A percentile compares a stretch with the other conserved stretches of the same genome.
Conservation (phyloP, 2,888 invertebrate species). For the Lingula anatina region DNA sequence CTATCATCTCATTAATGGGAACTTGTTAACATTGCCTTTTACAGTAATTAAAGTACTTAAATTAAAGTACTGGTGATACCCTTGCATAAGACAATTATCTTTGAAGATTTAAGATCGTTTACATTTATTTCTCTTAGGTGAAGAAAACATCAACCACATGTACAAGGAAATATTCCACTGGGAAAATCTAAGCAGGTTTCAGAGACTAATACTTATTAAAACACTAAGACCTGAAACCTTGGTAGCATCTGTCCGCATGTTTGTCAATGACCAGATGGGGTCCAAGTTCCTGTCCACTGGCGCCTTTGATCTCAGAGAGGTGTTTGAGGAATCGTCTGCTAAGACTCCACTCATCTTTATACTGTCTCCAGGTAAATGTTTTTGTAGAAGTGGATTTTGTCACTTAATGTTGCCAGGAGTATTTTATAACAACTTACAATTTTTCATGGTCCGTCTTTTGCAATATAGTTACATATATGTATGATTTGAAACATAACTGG, state of each 20-base stretch:
- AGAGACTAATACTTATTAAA: constrained; percentile 43
- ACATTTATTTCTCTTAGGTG: no score
- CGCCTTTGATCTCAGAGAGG: constrained; percentile 43
- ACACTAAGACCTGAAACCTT: constrained; percentile 40
- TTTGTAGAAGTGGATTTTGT: background rate
- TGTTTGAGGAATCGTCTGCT: constrained; percentile 44
- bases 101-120: no score
- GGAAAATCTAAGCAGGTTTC: constrained; percentile 38
- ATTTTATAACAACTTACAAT: no score
- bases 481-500: no score
- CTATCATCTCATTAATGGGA: no score
- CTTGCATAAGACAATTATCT: no score
- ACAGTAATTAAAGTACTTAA: no score
- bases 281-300: constrained; percentile 39
- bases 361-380: constrained; percentile 45
- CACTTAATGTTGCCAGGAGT: background rate
- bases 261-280: constrained; percentile 43
- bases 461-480: no score
- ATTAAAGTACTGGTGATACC: no score
- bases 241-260: constrained; percentile 30
- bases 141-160: background rate
- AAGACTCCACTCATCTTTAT: constrained; percentile 50
- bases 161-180: constrained; percentile 29
- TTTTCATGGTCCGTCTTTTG: no score
- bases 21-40: no score